Evolutionary conservation across 92 coral and sea anemone genomes (phyloP), one percentile per base, ranked within the genome.

Genomic region (Paramuricea clavata): DNA sequence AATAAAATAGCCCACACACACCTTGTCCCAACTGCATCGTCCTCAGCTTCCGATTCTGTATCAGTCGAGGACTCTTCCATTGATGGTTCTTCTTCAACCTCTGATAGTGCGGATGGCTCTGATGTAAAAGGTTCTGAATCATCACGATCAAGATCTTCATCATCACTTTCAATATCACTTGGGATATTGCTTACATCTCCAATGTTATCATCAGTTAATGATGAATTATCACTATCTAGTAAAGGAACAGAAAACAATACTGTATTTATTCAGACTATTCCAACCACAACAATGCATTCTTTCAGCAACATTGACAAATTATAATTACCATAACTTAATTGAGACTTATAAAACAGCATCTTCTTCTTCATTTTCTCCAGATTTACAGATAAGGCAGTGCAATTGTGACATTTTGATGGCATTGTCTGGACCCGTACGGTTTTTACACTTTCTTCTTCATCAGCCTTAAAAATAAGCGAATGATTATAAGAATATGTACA

Each of bases 1-100:
- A 4, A 47, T 47, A 15, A 47, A 47, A 12, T 47, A 47, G 10
- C 2, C 13, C 52, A 10, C 1, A 47, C 52, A 47, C 10, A 47
- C 65, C 64, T 47, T 76, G 25, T 49, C 23, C 65, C 68, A 76
- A 21, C 15, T 44, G 68, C 22, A 22, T 21, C 34, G 39, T 76
- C 23, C 22, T 76, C 60, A 1, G 15, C 41, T 23, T 76, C 82
- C 7, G 60, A 27, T 1, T 76, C 82, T 47, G 19, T 25, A 32
- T 76, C 82, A 26, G 31, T 56, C 25, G n/a, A 21, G 23, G 19
- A 22, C 65, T 49, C 32, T 26, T 76, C 60, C 8, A 76, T 19
- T 1, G 17, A 25, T 76, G 60, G 41, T 76, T 49, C 64, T 56
- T 76, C 60, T 10, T 39, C 44, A 39, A 39, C 5, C 43, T 47